Percentiles rank a stretch among this genome's conserved stretches.
Evolutionary conservation across 2,113 vertebrate genomes (phyloP).

Genomic region (Phaethon lepturus): DNA sequence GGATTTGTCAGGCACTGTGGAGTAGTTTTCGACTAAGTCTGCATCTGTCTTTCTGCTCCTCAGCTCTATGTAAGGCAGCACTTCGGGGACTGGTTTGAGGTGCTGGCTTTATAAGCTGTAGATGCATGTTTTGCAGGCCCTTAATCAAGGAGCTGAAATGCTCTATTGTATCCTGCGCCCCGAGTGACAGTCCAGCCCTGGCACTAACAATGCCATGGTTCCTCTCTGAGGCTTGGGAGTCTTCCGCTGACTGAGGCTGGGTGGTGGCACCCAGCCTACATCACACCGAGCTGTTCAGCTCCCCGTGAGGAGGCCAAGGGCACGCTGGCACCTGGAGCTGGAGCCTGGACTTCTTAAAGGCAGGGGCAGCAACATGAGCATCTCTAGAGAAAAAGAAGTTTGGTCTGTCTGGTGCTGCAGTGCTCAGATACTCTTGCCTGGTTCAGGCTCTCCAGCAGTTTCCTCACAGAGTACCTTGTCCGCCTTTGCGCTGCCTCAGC

Average conservation of each 20-base stretch:
- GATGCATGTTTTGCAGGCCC: background rate
- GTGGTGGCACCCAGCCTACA: background rate
- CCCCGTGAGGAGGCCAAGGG: accelerated
- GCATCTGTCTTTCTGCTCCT: background rate
- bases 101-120: background rate
- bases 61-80: background rate
- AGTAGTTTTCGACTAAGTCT: background rate
- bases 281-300: background rate
- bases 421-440: background rate
- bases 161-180: background rate
- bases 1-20: background rate
- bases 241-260: background rate
- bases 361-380: background rate
- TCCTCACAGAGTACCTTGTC: accelerated
- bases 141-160: background rate
- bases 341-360: background rate
- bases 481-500: accelerated
- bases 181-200: background rate
- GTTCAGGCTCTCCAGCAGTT: background rate
- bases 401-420: background rate
- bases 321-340: background rate
- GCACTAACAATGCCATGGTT: background rate
- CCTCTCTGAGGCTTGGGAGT: background rate
- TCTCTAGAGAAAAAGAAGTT: background rate
- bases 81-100: background rate